A percentile compares a stretch with the other conserved stretches of the same genome.
These are phyloP conservation scores for Galemys pyrenaicus DNA, from an alignment of 2,113 vertebrate species.

Conservation along the genomic window DNA sequence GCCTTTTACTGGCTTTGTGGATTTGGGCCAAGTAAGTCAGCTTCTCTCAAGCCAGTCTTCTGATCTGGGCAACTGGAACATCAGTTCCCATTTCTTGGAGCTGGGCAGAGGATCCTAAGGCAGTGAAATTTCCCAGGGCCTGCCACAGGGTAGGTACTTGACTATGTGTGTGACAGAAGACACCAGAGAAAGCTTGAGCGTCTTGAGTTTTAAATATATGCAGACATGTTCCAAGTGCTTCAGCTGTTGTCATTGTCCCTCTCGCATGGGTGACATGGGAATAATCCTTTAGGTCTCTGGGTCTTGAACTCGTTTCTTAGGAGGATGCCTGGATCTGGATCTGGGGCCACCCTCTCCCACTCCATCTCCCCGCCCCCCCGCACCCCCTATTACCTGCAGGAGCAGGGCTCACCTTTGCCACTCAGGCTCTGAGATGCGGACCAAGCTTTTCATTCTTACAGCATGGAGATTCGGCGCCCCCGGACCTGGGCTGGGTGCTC, in stretches of 20 bases:
- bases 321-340: not conserved
- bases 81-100: fast-evolving
- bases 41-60: not conserved
- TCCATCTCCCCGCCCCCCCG: not conserved
- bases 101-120: not conserved
- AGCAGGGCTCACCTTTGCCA: not conserved
- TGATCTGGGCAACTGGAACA: not conserved
- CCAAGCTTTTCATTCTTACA: not conserved
- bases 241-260: fast-evolving
- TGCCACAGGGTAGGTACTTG: not conserved
- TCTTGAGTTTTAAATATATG: not conserved
- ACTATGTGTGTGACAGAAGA: not conserved
- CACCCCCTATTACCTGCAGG: not conserved
- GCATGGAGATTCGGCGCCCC: not conserved
- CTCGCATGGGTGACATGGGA: not conserved
- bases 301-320: not conserved
- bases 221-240: not conserved
- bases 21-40: not conserved
- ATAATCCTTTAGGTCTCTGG: not conserved
- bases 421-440: not conserved
- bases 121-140: not conserved
- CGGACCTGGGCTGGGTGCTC: not conserved
- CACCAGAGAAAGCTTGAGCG: fast-evolving
- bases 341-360: too few species aligned
- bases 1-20: not conserved